Conservation (phyloP, 1,140 invertebrate species). For the Eriosoma lanigerum region DNA sequence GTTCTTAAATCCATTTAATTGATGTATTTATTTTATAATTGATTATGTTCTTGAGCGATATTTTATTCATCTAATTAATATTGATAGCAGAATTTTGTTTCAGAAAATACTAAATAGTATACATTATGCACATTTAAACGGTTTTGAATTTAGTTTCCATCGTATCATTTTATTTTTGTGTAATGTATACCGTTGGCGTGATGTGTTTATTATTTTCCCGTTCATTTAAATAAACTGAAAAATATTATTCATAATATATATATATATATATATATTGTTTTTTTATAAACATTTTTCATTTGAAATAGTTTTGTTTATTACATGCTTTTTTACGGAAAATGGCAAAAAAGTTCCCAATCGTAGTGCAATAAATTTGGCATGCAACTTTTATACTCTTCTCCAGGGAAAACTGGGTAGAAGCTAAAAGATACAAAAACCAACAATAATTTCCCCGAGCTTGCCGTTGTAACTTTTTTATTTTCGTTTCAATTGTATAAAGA, state of each 20-base stretch:
- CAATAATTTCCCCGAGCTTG: not conserved
- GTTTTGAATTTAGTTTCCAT: no score
- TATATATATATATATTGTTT: no score
- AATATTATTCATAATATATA: not conserved
- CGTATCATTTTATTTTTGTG: not conserved
- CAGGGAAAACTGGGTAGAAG: slow-evolving; percentile 23
- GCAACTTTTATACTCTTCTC: slow-evolving; percentile 10
- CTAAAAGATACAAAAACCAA: slow-evolving; percentile 18
- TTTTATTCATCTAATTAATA: no score
- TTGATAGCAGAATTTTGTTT: no score
- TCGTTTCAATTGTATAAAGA: slow-evolving; percentile 1
- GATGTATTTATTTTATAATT: no score
- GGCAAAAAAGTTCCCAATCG: slow-evolving; percentile 35
- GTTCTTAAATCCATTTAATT: no score
- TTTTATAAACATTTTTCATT: slow-evolving; percentile 24
- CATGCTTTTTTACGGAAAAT: slow-evolving; percentile 2
- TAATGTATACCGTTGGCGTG: not conserved
- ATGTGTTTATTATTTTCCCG: slow-evolving; percentile 24
- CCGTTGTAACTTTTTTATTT: slow-evolving; percentile 10
- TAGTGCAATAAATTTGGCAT: slow-evolving; percentile 21
- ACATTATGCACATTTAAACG: no score
- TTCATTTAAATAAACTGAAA: slow-evolving; percentile 20
- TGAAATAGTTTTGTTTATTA: slow-evolving; percentile 41
- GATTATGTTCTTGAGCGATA: no score
- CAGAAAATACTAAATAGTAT: no score